phyloP scores from a whole-genome alignment of 2,113 vertebrate species.

The Ceyx cyanopectus region DNA sequence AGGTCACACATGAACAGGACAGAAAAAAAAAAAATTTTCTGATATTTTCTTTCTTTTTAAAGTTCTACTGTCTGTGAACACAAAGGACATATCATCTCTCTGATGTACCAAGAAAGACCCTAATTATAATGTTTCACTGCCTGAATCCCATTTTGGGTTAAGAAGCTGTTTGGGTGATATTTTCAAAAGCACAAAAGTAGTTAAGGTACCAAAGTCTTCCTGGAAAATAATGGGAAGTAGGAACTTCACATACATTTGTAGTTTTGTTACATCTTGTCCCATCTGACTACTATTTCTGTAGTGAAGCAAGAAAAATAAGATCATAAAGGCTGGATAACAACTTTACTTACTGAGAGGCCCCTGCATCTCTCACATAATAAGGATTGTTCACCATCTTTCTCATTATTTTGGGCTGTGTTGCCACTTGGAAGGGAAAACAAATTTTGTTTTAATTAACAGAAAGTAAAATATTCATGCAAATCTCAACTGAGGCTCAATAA shows the following conservation, averaged over 20 bases:
- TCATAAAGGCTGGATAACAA: neutral
- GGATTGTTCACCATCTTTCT: neutral
- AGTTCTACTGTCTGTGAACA: neutral
- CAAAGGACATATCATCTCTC: neutral
- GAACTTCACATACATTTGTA: neutral
- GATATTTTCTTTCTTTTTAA: neutral
- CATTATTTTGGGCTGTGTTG: neutral
- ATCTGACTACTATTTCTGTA: neutral
- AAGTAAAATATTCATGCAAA: neutral
- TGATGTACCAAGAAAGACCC: neutral
- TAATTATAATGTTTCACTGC: neutral
- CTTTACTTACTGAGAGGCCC: neutral
- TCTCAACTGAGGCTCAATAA: neutral
- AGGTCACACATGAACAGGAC: neutral
- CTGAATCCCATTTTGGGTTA: neutral
- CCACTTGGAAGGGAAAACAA: neutral
- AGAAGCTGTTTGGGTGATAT: neutral
- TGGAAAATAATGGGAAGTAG: neutral
- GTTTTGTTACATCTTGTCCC: neutral
- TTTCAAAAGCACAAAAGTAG: neutral
- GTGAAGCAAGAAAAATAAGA: neutral
- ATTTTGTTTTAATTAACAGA: neutral
- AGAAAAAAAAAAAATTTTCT: conserved; percentile 15
- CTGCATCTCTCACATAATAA: neutral
- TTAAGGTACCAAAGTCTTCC: neutral